phyloP scores from a whole-genome alignment of 2,797 vertebrate species.

The Melopsittacus undulatus region DNA sequence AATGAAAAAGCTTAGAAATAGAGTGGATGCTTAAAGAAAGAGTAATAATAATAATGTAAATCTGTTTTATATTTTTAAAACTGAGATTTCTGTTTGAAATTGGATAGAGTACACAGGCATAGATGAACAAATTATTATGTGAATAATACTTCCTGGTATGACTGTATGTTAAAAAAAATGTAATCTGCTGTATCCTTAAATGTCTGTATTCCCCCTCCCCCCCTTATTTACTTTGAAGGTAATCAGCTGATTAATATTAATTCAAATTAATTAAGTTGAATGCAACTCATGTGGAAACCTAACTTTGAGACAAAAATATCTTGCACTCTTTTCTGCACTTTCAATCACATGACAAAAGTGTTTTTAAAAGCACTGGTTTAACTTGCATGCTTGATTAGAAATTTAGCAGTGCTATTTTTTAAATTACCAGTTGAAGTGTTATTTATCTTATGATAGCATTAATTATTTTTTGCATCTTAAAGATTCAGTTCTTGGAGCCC shows the following conservation, averaged over 20 bases:
- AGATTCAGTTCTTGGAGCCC: background rate
- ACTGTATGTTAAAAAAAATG: background rate
- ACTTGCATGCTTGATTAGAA: background rate
- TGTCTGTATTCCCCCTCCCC: background rate
- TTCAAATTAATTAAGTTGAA: conserved; percentile 9
- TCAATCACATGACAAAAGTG: background rate
- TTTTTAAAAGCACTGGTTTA: conserved; percentile 9
- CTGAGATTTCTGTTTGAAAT: conserved; percentile 15
- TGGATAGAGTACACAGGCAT: background rate
- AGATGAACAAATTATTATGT: background rate
- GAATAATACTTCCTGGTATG: background rate
- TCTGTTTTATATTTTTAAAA: conserved; percentile 36
- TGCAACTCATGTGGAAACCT: background rate
- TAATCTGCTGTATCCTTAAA: conserved; percentile 18
- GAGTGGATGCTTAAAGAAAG: conserved; percentile 45
- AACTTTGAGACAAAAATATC: background rate
- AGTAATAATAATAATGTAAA: conserved; percentile 20
- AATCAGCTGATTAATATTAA: conserved; percentile 8
- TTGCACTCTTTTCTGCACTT: background rate
- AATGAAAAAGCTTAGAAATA: conserved; percentile 71
- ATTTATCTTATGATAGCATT: background rate
- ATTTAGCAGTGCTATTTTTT: background rate
- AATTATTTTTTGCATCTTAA: background rate
- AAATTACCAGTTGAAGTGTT: background rate
- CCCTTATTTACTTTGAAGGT: background rate